These are phyloP conservation scores for Lipotes vexillifer DNA, from an alignment of 2,113 vertebrate genomes.

Conservation along the genomic window DNA sequence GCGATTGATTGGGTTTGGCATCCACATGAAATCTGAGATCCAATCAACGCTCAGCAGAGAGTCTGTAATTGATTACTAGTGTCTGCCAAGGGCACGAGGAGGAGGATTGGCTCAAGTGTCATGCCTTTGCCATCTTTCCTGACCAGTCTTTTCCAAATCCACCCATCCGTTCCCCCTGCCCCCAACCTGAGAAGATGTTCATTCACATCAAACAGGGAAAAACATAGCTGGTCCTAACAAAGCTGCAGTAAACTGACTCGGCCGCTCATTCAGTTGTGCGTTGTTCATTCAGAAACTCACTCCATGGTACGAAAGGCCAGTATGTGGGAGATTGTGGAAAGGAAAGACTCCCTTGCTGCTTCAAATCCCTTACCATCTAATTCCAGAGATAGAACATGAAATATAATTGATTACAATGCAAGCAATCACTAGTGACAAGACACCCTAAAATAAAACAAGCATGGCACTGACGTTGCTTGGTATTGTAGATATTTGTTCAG, in stretches of 20 bases:
- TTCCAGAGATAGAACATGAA: neutral
- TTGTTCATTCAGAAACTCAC: neutral
- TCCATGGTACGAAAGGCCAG: neutral
- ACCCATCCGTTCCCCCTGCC: neutral
- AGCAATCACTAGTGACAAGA: neutral
- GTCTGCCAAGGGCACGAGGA: conserved; percentile 42
- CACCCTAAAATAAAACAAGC: neutral
- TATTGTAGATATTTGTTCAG: neutral
- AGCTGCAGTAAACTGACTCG: neutral
- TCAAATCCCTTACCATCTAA: neutral
- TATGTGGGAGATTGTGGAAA: neutral
- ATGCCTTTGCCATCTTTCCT: neutral
- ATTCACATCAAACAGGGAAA: neutral
- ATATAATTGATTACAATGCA: neutral
- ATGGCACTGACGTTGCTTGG: neutral
- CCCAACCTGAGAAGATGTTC: neutral
- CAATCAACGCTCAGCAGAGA: conserved; percentile 28
- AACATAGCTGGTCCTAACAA: neutral
- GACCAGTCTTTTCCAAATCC: neutral
- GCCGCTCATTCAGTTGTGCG: neutral
- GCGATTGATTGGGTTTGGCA: neutral
- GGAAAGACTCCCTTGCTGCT: neutral
- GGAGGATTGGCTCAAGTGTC: neutral
- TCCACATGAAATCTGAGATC: conserved; percentile 31
- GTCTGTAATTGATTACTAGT: conserved; percentile 46